phyloP scores from a whole-genome alignment of 2,888 invertebrate genomes.

The Agrochola lota region DNA sequence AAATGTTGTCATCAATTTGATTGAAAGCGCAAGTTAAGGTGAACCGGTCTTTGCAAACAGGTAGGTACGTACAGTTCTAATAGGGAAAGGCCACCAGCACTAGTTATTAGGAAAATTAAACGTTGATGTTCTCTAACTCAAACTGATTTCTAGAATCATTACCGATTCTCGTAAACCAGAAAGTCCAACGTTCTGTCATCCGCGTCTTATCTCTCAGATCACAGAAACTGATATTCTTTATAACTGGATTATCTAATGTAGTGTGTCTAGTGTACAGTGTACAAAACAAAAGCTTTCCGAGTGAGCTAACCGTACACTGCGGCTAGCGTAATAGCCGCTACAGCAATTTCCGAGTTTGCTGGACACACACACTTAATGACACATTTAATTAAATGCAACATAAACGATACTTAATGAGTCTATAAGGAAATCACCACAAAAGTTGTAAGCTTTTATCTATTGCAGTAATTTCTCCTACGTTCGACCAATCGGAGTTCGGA shows the following conservation, averaged over 20 bases:
- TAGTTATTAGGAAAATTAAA: constrained; percentile 15
- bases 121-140: not conserved
- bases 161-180: constrained; percentile 3
- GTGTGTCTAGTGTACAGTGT: not conserved
- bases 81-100: constrained; percentile 4
- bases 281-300: constrained; percentile 30
- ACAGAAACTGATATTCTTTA: constrained; percentile 5
- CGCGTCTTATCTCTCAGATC: not conserved
- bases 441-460: constrained; percentile 66
- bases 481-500: constrained; percentile 68
- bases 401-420: constrained; percentile 32
- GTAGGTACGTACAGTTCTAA: not conserved
- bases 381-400: constrained; percentile 45
- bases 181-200: constrained; percentile 4
- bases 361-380: constrained; percentile 27
- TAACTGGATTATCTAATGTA: constrained; percentile 20
- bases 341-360: constrained; percentile 35
- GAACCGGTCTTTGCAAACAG: constrained; percentile 34
- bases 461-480: constrained; percentile 76
- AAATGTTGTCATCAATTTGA: constrained; percentile 16
- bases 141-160: constrained; percentile 15
- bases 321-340: constrained; percentile 12
- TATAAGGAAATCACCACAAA: constrained; percentile 58
- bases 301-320: constrained; percentile 16
- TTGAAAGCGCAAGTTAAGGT: constrained; percentile 49